phyloP scores from a whole-genome alignment of 2,888 invertebrate species.

The Sialis lutaria region DNA sequence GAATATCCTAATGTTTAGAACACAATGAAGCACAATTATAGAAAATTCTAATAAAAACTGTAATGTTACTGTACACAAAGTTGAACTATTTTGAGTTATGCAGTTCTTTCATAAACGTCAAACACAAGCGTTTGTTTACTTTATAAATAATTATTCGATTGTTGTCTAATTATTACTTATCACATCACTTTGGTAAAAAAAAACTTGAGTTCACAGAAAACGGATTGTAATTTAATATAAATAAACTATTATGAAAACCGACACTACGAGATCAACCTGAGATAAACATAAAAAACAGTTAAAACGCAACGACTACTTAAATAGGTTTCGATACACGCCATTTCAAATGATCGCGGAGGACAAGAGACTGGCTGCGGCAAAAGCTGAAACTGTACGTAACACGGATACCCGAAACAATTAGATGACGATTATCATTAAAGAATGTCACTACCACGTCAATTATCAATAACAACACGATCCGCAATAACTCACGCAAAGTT shows the following conservation, averaged over 20 bases:
- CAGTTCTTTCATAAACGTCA: neutral
- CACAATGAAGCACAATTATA: too few species aligned
- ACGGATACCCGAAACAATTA: slow-evolving; percentile 5
- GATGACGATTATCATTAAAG: slow-evolving; percentile 1
- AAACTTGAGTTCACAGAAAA: too few species aligned
- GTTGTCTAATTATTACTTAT: neutral
- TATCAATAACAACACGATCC: neutral
- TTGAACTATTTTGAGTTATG: neutral
- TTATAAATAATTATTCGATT: neutral
- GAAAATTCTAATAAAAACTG: too few species aligned
- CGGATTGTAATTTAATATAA: too few species aligned
- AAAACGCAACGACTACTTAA: neutral
- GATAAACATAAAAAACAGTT: neutral
- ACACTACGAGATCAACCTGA: neutral
- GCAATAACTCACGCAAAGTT: neutral
- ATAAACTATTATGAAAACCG: too few species aligned
- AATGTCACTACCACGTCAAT: slow-evolving; percentile 3
- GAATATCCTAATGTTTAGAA: too few species aligned
- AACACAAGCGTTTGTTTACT: neutral
- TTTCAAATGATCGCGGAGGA: slow-evolving; percentile 1
- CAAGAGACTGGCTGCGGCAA: neutral
- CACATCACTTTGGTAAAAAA: neutral
- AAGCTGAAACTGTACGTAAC: neutral
- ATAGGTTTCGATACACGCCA: slow-evolving; percentile 2
- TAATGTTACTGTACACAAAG: neutral